Percentiles rank a stretch among this genome's conserved stretches.
Evolutionary conservation across 2,888 invertebrate genomes (phyloP).

Genomic region (Alviniconcha strummeri): DNA sequence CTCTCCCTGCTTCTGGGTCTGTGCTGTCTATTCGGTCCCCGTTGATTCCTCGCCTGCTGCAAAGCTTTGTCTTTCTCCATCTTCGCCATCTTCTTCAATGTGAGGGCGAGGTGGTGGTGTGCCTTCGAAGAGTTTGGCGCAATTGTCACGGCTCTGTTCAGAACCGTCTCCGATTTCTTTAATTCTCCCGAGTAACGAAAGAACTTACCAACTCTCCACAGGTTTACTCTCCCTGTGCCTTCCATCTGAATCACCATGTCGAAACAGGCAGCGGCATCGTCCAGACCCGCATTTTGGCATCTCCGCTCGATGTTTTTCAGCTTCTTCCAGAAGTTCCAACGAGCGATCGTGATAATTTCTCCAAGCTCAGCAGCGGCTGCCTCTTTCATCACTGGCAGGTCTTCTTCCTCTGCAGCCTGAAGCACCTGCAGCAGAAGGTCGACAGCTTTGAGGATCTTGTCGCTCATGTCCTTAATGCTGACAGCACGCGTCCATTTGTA

Average conservation of each 20-base stretch:
- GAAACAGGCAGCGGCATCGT: neutral
- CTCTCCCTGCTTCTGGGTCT: constrained; percentile 5
- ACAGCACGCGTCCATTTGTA: neutral
- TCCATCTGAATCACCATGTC: neutral
- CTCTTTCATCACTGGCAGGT: neutral
- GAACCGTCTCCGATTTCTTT: neutral
- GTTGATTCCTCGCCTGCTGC: neutral
- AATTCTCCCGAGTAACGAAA: neutral
- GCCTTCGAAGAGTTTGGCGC: neutral
- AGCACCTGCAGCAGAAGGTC: neutral
- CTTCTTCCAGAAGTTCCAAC: neutral
- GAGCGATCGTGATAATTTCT: neutral
- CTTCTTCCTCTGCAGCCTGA: neutral
- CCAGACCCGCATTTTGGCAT: neutral
- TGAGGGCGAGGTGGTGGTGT: constrained; percentile 10
- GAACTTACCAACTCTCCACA: neutral
- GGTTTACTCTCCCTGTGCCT: neutral
- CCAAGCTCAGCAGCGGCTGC: neutral
- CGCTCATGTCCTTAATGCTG: neutral
- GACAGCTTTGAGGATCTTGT: neutral
- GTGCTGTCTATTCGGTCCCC: neutral
- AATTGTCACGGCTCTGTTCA: constrained; percentile 4
- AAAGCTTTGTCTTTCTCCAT: neutral
- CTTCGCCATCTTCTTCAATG: neutral
- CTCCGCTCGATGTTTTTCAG: neutral